A percentile compares a stretch with the other conserved stretches of the same genome.
phyloP scores from a whole-genome alignment of 2,113 vertebrate genomes.

The Octodon degus region DNA sequence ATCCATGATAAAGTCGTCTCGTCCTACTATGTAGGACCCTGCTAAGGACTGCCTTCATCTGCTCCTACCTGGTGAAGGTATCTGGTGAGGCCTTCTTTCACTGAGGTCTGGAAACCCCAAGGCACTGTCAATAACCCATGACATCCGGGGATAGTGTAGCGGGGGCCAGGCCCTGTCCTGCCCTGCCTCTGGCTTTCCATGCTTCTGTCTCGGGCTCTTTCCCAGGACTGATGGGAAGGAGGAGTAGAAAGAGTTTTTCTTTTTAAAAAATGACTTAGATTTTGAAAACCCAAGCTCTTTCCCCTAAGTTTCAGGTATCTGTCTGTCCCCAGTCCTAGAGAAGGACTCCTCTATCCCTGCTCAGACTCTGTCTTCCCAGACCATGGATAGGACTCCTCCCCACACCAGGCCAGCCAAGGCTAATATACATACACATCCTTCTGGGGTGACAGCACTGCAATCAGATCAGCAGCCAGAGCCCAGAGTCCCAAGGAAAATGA shows the following conservation, averaged over 20 bases:
- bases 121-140: neutral
- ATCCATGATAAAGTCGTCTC: neutral
- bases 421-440: neutral
- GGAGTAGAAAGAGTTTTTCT: neutral
- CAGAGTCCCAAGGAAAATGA: neutral
- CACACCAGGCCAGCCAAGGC: neutral
- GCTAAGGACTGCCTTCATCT: neutral
- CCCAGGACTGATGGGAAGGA: neutral
- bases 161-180: neutral
- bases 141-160: neutral
- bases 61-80: neutral
- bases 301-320: neutral
- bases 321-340: neutral
- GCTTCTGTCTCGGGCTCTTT: neutral
- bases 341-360: neutral
- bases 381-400: neutral
- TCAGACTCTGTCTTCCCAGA: neutral
- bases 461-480: neutral
- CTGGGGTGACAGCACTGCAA: neutral
- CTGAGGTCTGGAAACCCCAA: neutral
- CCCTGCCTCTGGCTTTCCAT: neutral
- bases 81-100: neutral
- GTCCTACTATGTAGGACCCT: neutral
- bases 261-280: neutral
- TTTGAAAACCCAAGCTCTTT: constrained; percentile 45